Evolutionary conservation across 2,888 invertebrate genomes (phyloP), one percentile per base, ranked within the genome.

Genomic region (Cantharis lateralis): DNA sequence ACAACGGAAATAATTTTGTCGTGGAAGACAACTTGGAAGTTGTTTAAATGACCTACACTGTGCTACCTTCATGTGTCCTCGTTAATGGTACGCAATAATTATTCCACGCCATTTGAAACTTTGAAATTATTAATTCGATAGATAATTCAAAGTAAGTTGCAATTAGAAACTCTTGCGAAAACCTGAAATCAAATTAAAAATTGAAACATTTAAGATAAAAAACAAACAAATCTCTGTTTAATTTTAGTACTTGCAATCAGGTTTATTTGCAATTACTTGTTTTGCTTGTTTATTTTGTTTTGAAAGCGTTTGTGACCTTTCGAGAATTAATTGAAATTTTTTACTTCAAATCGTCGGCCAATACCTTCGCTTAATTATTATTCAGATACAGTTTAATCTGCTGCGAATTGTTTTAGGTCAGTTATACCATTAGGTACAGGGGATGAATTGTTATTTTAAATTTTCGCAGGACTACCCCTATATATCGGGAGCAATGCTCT

Each of bases 1-100:
- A 77, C 74, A 77, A 71, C 74, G 77, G 77, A 77, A 77, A 62
- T 48, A 71, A 48, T 48, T 48, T n/a, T 48, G 32, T 28, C 74
- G 73, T 68, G 71, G 70, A 73, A 66, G 70, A 71, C 48, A n/a
- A 48, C 48, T 48, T 48, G n/a, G 48, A 48, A 48, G 48, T 48
- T 48, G 48, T 48, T 48, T 48, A 48, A n/a, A n/a, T 48, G 48
- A 48, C 48, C 48, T 48, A 48, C n/a, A 48, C 48, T 48, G n/a
- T 1, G 7, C 48, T 48, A 48, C 48, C 48, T 48, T 48, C 48
- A 48, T 48, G 48, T n/a, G 11, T 48, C n/a, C 48, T 48, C 48
- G 48, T 48, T 48, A 48, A 48, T 32, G 48, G 48, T 48, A 48
- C 48, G 48, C 48, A 48, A 48, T 48, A n/a, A n/a, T 48, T 48